A percentile compares a stretch with the other conserved stretches of the same genome.
These are phyloP conservation scores for Spatula clypeata DNA, from an alignment of 2,797 vertebrate species.

Conservation along the genomic window DNA sequence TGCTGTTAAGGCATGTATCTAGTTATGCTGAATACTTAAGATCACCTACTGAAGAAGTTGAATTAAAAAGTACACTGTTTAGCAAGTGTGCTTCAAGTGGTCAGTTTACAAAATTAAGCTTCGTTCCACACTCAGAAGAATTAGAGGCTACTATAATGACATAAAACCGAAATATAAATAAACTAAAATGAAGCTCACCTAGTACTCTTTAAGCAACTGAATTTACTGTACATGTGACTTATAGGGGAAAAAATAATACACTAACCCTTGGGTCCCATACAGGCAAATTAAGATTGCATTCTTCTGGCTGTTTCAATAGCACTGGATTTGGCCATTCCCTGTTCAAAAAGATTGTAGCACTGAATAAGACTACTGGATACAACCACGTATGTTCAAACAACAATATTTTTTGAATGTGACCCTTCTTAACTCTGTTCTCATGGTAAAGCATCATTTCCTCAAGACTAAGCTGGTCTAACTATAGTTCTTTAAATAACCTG, in stretches of 20 bases:
- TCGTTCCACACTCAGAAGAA: conserved; percentile 58
- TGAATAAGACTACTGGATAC: conserved; percentile 85
- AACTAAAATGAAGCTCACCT: conserved; percentile 55
- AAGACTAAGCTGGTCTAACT: not conserved
- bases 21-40: conserved; percentile 59
- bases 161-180: conserved; percentile 42
- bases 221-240: conserved; percentile 84
- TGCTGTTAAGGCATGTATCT: not conserved
- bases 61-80: conserved; percentile 59
- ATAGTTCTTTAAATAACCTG: not conserved
- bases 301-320: conserved; percentile 90
- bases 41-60: conserved; percentile 26
- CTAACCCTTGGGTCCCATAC: conserved; percentile 94
- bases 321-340: conserved; percentile 94
- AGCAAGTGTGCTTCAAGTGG: conserved; percentile 15
- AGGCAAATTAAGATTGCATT: conserved; percentile 92
- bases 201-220: conserved; percentile 70
- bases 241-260: conserved; percentile 87
- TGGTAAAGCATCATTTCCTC: conserved; percentile 32
- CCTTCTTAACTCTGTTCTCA: conserved; percentile 64
- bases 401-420: conserved; percentile 77
- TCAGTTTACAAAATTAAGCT: conserved; percentile 55
- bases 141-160: conserved; percentile 43
- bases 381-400: conserved; percentile 82
- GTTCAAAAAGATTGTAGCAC: conserved; percentile 88